Evolutionary conservation across 53 echinoderm and acorn worm species (phyloP), one percentile per base, ranked within the genome.

Genomic region (Apostichopus leukothele): DNA sequence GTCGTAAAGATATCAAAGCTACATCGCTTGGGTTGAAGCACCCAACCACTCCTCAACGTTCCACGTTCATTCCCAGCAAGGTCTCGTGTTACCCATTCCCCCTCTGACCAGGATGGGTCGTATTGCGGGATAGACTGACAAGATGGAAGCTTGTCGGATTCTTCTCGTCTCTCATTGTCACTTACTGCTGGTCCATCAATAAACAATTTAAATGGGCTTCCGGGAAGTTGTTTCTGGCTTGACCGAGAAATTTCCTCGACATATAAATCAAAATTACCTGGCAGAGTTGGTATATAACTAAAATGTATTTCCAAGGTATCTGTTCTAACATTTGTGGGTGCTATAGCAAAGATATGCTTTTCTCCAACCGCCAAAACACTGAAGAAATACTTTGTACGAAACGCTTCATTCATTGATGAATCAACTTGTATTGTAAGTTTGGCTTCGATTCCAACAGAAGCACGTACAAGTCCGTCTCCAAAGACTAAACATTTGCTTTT

Each of bases 161-260:
- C 19, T 9, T 57, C 14, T 57, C 53, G 53, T 21, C 39, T 22
- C 22, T 81, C 54, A 18, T 54, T 18, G 6, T 21, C 83, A 19
- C 54, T 53, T 54, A 21, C 54, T 57, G 16, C 5, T 53, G 16
- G 13, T n/a, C 83, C 83, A 21, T 81, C 53, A 54, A 81, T 52
- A 54, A 81, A n/a, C 57, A 81, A n/a, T 19, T 52, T 50, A 50
- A 81, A 81, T 14, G 83, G 83, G 19, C 83, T 81, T 9, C 83
- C 83, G 6, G 54, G 53, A 54, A 81, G 39, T 19, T 81, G 83
- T 55, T 81, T 81, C 22, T 81, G 83, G 12, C 16, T 53, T 52
- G 54, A 53, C 5, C 19, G 53, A 52, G n/a, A 53, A 3, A 81
- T 81, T 19, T 81, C 55, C 22, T 81, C 83, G 10, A 81, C 83